phyloP scores from a whole-genome alignment of 2,888 invertebrate species.

The Lithophane ornitopus region DNA sequence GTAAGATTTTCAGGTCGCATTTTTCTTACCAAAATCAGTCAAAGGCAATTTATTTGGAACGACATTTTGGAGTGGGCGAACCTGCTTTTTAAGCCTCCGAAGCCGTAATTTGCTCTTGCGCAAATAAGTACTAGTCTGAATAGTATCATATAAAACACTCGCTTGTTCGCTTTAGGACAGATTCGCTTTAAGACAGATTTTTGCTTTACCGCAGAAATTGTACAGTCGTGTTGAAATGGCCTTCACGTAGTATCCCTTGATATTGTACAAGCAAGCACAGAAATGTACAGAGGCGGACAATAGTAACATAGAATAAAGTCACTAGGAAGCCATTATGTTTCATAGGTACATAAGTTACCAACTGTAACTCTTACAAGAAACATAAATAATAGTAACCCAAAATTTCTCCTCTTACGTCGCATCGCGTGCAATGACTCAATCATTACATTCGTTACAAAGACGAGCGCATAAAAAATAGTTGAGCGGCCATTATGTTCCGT shows the following conservation, averaged over 20 bases:
- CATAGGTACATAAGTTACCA: background rate
- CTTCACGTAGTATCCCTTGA: no score
- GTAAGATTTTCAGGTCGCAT: background rate
- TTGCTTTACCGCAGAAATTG: no score
- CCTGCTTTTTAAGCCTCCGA: background rate
- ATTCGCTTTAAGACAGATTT: no score
- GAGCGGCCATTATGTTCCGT: constrained; percentile 22
- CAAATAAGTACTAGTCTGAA: background rate
- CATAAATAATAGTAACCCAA: constrained; percentile 4
- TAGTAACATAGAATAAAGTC: background rate
- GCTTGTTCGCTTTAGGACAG: no score
- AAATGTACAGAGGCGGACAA: background rate
- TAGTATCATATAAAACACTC: no score
- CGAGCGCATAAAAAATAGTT: constrained; percentile 32
- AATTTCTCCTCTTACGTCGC: constrained; percentile 32
- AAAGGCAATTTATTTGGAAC: constrained; percentile 1
- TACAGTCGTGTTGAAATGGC: no score
- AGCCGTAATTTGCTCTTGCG: background rate
- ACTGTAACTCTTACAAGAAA: background rate
- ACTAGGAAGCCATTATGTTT: background rate
- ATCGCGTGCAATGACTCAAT: constrained; percentile 27
- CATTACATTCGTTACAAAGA: constrained; percentile 24
- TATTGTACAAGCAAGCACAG: no score
- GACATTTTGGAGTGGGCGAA: background rate
- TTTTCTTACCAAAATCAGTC: background rate